Conservation (phyloP, 1,140 invertebrate species). For the Cepaea nemoralis region DNA sequence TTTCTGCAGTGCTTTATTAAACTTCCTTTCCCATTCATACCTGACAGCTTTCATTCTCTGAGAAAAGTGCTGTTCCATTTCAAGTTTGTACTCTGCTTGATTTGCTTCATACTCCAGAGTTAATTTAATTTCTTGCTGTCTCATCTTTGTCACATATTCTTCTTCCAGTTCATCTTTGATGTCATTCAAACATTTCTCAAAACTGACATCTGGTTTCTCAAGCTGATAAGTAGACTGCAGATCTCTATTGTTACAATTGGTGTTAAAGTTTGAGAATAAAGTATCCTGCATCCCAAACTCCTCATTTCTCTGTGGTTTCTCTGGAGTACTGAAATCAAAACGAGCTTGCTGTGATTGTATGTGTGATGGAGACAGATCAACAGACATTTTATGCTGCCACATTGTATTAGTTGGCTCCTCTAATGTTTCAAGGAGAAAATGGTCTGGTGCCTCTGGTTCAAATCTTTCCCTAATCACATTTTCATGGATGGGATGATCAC, state of each 20-base stretch:
- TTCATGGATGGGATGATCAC: constrained; percentile 27
- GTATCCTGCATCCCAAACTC: background rate
- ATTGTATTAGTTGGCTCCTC: background rate
- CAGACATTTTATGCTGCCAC: constrained; percentile 30
- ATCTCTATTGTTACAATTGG: background rate
- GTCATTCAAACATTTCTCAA: constrained; percentile 32
- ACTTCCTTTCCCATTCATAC: constrained; percentile 58
- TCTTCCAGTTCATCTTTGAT: constrained; percentile 56
- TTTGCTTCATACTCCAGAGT: constrained; percentile 43
- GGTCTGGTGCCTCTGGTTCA: constrained; percentile 28
- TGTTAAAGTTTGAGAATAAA: background rate
- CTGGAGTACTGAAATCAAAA: constrained; percentile 1
- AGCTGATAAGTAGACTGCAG: background rate
- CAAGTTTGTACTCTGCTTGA: constrained; percentile 47
- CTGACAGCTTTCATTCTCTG: constrained; percentile 54
- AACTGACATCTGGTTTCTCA: background rate
- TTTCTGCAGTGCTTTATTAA: constrained; percentile 62
- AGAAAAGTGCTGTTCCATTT: constrained; percentile 54
- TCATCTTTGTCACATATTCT: constrained; percentile 42
- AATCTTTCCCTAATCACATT: constrained; percentile 27
- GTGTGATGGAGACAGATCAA: constrained; percentile 31
- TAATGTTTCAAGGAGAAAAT: constrained; percentile 9
- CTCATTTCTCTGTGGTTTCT: background rate
- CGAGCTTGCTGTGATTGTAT: background rate
- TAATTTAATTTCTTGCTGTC: constrained; percentile 43